phyloP scores from a whole-genome alignment of 1,140 invertebrate genomes.

The Hermatobates lingyangjiaoensis region DNA sequence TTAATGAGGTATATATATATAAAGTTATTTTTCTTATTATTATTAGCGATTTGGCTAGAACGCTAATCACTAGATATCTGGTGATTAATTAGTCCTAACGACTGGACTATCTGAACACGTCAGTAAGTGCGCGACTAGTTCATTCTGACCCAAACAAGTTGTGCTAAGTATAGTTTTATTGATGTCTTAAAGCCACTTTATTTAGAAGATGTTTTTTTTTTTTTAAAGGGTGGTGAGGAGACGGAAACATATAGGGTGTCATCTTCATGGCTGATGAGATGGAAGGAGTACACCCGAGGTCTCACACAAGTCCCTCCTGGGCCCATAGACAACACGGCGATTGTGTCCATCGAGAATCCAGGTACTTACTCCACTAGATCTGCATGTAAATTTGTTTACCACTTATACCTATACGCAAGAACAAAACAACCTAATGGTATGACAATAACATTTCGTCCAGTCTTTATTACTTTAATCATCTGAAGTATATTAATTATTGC shows the following conservation, averaged over 20 bases:
- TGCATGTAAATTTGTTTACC: not conserved
- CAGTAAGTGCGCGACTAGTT: no score
- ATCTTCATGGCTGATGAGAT: constrained; percentile 73
- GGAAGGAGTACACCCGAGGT: constrained; percentile 72
- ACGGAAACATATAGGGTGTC: constrained; percentile 47
- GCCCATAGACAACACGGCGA: constrained; percentile 64
- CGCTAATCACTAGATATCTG: no score
- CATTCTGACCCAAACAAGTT: no score
- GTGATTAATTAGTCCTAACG: no score
- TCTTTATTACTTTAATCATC: not conserved
- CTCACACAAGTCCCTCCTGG: constrained; percentile 59
- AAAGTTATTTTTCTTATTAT: no score
- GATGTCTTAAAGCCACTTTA: no score
- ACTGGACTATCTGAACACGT: no score
- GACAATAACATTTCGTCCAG: not conserved
- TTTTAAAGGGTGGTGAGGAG: constrained; percentile 7
- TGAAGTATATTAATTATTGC: not conserved
- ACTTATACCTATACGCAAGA: not conserved
- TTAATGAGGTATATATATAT: no score
- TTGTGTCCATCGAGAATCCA: constrained; percentile 29
- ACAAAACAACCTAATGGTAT: not conserved
- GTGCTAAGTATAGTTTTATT: no score
- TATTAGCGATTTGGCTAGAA: no score
- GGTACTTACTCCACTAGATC: not conserved
- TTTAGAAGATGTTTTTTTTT: no score